phyloP scores from a whole-genome alignment of 2,113 vertebrate species.

The Charadrius vociferus region DNA sequence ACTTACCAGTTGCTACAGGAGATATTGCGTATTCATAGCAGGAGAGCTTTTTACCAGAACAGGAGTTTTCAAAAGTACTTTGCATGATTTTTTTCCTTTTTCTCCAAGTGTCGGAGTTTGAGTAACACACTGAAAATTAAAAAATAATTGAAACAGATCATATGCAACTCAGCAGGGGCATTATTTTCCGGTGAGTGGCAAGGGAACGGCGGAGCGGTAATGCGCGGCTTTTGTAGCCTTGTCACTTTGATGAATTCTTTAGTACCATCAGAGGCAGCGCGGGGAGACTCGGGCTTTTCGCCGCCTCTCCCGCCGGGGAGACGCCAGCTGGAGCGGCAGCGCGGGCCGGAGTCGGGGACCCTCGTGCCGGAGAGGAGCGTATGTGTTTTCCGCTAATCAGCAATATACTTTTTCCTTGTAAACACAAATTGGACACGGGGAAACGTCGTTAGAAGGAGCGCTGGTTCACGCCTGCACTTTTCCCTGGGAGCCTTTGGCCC shows the following conservation, averaged over 20 bases:
- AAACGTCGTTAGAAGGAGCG: accelerated
- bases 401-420: background rate
- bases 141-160: slow-evolving; percentile 53
- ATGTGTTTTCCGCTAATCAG: background rate
- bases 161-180: slow-evolving; percentile 26
- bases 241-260: slow-evolving; percentile 50
- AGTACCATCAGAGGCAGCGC: background rate
- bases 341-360: background rate
- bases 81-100: slow-evolving; percentile 21
- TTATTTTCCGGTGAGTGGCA: slow-evolving; percentile 36
- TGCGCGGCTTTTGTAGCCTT: slow-evolving; percentile 18
- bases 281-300: background rate
- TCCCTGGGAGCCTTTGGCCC: background rate
- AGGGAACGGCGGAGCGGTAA: background rate
- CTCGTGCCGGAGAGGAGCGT: background rate
- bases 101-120: background rate
- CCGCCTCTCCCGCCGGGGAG: background rate
- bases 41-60: slow-evolving; percentile 22
- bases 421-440: background rate
- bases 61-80: slow-evolving; percentile 30
- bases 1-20: slow-evolving; percentile 37
- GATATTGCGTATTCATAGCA: background rate
- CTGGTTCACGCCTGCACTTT: accelerated
- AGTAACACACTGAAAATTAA: slow-evolving; percentile 49
- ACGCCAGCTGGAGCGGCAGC: background rate